Conservation (phyloP, 2,888 invertebrate genomes). For the Sclerodermus sp. region DNA sequence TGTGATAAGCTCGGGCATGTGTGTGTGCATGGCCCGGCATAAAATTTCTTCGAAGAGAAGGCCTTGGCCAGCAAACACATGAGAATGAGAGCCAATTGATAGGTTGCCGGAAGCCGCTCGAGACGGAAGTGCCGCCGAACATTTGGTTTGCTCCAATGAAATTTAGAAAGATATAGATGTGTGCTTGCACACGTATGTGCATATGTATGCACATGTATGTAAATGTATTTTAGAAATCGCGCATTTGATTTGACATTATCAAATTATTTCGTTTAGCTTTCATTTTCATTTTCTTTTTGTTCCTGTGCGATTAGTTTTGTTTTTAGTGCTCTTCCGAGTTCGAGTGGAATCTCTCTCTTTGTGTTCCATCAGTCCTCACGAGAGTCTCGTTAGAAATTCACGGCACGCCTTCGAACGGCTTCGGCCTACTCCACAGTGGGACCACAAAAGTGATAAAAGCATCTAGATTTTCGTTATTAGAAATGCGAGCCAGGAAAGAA, state of each 20-base stretch:
- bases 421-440: constrained; percentile 47
- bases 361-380: too few relatives aligned
- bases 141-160: too few relatives aligned
- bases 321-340: not conserved
- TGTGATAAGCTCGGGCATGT: constrained; percentile 40
- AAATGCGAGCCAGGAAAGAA: constrained; percentile 29
- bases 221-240: too few relatives aligned
- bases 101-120: constrained; percentile 44
- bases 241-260: too few relatives aligned
- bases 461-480: constrained; percentile 39
- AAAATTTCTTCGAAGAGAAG: constrained; percentile 19
- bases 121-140: too few relatives aligned
- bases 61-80: constrained; percentile 3
- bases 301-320: constrained; percentile 10
- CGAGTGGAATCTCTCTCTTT: too few relatives aligned
- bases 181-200: too few relatives aligned
- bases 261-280: constrained; percentile 4
- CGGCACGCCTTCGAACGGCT: constrained; percentile 33
- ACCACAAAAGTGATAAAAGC: constrained; percentile 52
- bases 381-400: too few relatives aligned
- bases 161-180: too few relatives aligned
- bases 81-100: constrained; percentile 51
- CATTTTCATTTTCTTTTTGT: constrained; percentile 3
- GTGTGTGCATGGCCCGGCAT: constrained; percentile 2
- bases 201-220: too few relatives aligned